A percentile compares a stretch with the other conserved stretches of the same genome.
phyloP scores from a whole-genome alignment of 2,113 vertebrate genomes.

The Scophthalmus maximus region DNA sequence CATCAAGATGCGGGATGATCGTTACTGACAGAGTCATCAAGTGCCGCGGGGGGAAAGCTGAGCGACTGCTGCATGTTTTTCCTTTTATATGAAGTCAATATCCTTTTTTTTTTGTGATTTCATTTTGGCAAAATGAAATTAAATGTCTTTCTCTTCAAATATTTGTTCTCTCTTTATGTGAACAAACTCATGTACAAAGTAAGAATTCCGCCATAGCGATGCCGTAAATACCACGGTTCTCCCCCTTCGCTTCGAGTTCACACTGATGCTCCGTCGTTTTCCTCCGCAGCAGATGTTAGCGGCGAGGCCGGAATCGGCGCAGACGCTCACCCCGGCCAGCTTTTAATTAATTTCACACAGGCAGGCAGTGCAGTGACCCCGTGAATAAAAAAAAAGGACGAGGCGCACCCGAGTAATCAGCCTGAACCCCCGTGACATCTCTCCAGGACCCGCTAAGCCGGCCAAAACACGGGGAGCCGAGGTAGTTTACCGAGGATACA shows the following conservation, averaged over 20 bases:
- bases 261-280: conserved; percentile 12
- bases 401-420: conserved; percentile 78
- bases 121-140: neutral
- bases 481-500: conserved; percentile 80
- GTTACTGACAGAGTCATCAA: neutral
- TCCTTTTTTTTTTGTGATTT: neutral
- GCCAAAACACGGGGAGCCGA: conserved; percentile 67
- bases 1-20: neutral
- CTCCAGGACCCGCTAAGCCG: conserved; percentile 69
- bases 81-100: neutral
- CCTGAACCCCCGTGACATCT: conserved; percentile 75
- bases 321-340: conserved; percentile 64
- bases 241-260: conserved; percentile 21
- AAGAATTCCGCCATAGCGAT: neutral
- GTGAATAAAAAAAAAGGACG: conserved; percentile 76
- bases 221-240: neutral
- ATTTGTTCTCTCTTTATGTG: no score
- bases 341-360: conserved; percentile 84
- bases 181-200: no score
- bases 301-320: conserved; percentile 57
- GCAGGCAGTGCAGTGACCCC: conserved; percentile 74
- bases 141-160: neutral
- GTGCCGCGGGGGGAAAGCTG: neutral
- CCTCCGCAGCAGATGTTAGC: conserved; percentile 59
- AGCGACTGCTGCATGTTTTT: neutral